Percentiles rank a stretch among this genome's conserved stretches.
phyloP scores from a whole-genome alignment of 2,113 vertebrate genomes.

The Lates calcarifer region DNA sequence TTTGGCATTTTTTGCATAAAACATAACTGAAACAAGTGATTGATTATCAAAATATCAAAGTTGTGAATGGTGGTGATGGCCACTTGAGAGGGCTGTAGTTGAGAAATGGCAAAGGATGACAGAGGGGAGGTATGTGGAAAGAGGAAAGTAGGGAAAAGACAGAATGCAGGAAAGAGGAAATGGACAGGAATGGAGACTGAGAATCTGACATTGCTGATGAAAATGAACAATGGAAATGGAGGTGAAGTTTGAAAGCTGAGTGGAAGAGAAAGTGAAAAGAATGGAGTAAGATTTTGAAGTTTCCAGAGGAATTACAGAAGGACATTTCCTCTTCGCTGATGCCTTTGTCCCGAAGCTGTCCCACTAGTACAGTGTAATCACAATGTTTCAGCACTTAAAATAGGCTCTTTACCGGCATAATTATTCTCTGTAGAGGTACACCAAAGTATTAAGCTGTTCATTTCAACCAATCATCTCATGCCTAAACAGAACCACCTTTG shows the following conservation, averaged over 20 bases:
- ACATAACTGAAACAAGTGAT: not conserved
- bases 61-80: too few relatives aligned
- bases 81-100: not conserved
- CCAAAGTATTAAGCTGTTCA: slow-evolving; percentile 52
- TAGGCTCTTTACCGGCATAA: slow-evolving; percentile 37
- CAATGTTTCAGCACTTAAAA: slow-evolving; percentile 42
- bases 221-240: not conserved
- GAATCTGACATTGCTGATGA: not conserved
- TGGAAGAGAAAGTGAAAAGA: not conserved
- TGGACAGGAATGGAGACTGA: not conserved
- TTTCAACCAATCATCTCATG: slow-evolving; percentile 44
- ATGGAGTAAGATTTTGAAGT: not conserved
- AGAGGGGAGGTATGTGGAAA: not conserved
- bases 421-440: slow-evolving; percentile 55
- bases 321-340: slow-evolving; percentile 10
- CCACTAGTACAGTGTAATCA: slow-evolving; percentile 20
- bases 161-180: not conserved
- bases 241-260: slow-evolving; percentile 1
- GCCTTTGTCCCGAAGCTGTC: slow-evolving; percentile 16
- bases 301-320: not conserved
- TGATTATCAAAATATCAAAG: not conserved
- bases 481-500: slow-evolving; percentile 69
- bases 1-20: not conserved
- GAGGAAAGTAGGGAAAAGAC: not conserved
- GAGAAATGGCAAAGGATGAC: not conserved